phyloP scores from a whole-genome alignment of 2,888 invertebrate genomes.

The Philereme vetulata region DNA sequence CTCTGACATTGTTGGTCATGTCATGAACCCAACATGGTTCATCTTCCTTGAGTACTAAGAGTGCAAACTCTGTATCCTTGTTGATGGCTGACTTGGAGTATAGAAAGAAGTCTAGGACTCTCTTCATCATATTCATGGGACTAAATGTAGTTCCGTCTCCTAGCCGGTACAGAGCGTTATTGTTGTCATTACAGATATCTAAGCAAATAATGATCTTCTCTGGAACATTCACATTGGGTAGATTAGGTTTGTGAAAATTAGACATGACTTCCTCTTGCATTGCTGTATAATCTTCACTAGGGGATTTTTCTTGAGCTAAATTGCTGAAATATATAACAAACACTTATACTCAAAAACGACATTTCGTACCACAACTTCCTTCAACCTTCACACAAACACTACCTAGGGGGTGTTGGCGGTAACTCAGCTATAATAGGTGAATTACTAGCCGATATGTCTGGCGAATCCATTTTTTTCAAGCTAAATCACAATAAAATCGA shows the following conservation, averaged over 20 bases:
- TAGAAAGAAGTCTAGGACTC: slow-evolving; percentile 85
- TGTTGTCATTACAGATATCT: slow-evolving; percentile 84
- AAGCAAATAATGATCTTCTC: slow-evolving; percentile 86
- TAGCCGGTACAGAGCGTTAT: slow-evolving; percentile 77
- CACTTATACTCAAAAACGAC: background rate
- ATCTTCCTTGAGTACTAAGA: slow-evolving; percentile 82
- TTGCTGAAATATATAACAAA: slow-evolving; percentile 16
- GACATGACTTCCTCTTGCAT: slow-evolving; percentile 68
- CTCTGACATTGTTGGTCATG: slow-evolving; percentile 85
- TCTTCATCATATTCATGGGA: slow-evolving; percentile 85
- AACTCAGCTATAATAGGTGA: slow-evolving; percentile 5
- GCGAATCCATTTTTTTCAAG: slow-evolving; percentile 10
- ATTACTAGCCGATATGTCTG: slow-evolving; percentile 18
- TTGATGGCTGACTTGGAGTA: slow-evolving; percentile 85
- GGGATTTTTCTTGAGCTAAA: slow-evolving; percentile 4
- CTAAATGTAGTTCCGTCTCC: slow-evolving; percentile 82
- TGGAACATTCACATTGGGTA: slow-evolving; percentile 81
- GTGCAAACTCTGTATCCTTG: slow-evolving; percentile 85
- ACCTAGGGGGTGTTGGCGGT: slow-evolving; percentile 11
- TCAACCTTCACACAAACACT: background rate
- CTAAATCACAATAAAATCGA: too few species aligned
- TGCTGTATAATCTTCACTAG: slow-evolving; percentile 46
- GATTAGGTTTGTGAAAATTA: slow-evolving; percentile 72
- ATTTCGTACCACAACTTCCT: background rate
- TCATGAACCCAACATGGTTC: slow-evolving; percentile 82